A percentile compares a stretch with the other conserved stretches of the same genome.
Evolutionary conservation across 1,140 invertebrate species (phyloP).

Genomic region (Hycleus cichorii): DNA sequence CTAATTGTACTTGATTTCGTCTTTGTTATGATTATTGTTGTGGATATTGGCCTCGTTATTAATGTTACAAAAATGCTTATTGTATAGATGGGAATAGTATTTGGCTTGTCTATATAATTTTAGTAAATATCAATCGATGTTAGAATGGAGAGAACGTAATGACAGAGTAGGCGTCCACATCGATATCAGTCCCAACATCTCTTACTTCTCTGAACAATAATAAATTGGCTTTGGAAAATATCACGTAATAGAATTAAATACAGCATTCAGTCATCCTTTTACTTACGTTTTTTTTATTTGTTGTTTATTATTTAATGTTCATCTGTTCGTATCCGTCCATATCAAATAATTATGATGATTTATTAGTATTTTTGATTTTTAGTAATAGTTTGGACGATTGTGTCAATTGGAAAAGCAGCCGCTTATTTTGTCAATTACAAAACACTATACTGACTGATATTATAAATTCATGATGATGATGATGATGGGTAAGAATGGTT

Average conservation of each 20-base stretch:
- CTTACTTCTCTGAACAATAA: conserved; percentile 25
- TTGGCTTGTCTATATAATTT: conserved; percentile 21
- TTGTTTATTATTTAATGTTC: conserved; percentile 38
- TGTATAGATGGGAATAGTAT: no score
- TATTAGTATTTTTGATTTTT: not conserved
- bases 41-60: no score
- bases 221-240: conserved; percentile 36
- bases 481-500: not conserved
- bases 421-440: conserved; percentile 40
- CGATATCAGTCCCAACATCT: conserved; percentile 28
- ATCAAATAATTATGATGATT: not conserved
- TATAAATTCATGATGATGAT: conserved; percentile 29
- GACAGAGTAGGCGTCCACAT: conserved; percentile 19
- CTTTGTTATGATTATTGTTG: no score
- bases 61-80: no score
- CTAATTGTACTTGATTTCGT: no score
- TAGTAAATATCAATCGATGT: conserved; percentile 28
- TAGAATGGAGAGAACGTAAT: conserved; percentile 23
- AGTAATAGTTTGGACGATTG: conserved; percentile 15
- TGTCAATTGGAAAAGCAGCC: conserved; percentile 26
- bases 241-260: conserved; percentile 42
- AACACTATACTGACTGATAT: conserved; percentile 34
- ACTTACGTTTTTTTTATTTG: conserved; percentile 35
- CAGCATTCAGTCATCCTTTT: conserved; percentile 38
- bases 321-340: conserved; percentile 22